Percentiles rank a stretch among this genome's conserved stretches.
Evolutionary conservation across 2,113 vertebrate species (phyloP).

Genomic region (Gallinago undulata): DNA sequence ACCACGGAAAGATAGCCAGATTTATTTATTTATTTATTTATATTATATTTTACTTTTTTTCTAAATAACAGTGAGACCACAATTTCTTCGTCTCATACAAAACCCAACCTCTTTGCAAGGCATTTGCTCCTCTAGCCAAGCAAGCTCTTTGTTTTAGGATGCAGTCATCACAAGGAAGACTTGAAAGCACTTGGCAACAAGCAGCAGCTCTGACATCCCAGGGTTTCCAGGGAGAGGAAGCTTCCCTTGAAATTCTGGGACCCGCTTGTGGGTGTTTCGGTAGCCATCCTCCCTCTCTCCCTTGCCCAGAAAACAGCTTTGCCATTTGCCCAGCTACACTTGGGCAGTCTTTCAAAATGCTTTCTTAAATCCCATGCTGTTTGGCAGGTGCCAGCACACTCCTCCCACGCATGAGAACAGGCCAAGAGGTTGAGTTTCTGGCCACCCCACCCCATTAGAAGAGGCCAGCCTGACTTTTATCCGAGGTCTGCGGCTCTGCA

Average conservation of each 20-base stretch:
- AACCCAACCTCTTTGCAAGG: neutral
- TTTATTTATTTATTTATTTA: no score
- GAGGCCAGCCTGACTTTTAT: neutral
- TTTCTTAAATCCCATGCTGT: neutral
- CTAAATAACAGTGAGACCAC: neutral
- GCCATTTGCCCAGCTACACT: neutral
- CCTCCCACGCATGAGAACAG: neutral
- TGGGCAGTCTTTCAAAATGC: fast-evolving
- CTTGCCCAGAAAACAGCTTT: neutral
- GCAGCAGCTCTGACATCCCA: neutral
- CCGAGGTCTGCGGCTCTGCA: fast-evolving
- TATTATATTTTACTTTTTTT: no score
- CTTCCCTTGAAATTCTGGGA: neutral
- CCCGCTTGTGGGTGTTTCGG: fast-evolving
- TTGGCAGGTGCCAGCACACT: neutral
- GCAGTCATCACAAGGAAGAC: neutral
- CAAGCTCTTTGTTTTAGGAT: neutral
- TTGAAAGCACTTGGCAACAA: neutral
- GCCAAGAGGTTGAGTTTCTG: neutral
- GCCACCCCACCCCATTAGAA: fast-evolving
- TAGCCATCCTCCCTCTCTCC: neutral
- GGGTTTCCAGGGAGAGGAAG: neutral
- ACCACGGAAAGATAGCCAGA: neutral
- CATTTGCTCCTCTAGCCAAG: neutral
- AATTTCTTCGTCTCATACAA: neutral